Percentiles rank a stretch among this genome's conserved stretches.
These are phyloP conservation scores for Amiota mariae DNA, from an alignment of 2,888 invertebrate genomes.

Conservation along the genomic window DNA sequence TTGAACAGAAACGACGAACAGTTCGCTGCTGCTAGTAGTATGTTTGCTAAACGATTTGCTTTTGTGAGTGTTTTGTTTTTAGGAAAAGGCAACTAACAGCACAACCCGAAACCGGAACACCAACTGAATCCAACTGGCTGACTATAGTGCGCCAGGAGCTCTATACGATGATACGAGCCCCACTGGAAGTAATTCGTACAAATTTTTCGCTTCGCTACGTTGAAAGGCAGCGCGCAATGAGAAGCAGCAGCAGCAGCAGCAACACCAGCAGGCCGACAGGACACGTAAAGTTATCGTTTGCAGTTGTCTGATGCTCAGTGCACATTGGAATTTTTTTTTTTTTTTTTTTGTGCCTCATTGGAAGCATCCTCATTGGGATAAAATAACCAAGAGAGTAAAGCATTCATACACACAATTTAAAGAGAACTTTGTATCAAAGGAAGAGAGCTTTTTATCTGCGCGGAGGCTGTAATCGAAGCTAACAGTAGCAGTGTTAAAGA, in stretches of 20 bases:
- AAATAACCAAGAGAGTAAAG: background rate
- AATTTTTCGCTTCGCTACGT: conserved; percentile 29
- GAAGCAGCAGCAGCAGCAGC: conserved; percentile 34
- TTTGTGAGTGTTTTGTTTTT: conserved; percentile 25
- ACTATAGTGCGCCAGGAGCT: conserved; percentile 55
- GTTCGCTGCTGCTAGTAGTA: conserved; percentile 4
- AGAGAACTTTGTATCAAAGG: too few species aligned
- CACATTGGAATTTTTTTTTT: background rate
- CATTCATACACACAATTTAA: background rate
- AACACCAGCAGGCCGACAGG: conserved; percentile 20
- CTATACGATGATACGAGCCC: conserved; percentile 40
- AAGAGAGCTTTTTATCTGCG: too few species aligned
- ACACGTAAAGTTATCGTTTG: conserved; percentile 12
- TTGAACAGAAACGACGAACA: conserved; percentile 25
- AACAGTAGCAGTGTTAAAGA: too few species aligned
- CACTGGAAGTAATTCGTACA: conserved; percentile 59
- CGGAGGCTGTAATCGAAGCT: too few species aligned
- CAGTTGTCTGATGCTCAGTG: conserved; percentile 18
- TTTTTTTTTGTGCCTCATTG: background rate
- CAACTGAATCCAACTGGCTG: conserved; percentile 70
- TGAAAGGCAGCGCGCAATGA: conserved; percentile 30
- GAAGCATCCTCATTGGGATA: background rate
- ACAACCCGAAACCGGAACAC: conserved; percentile 75
- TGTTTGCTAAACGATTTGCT: conserved; percentile 47
- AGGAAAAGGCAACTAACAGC: conserved; percentile 74